Evolutionary conservation across 2,888 invertebrate species (phyloP).

Genomic region (Stictocephala bisonia): DNA sequence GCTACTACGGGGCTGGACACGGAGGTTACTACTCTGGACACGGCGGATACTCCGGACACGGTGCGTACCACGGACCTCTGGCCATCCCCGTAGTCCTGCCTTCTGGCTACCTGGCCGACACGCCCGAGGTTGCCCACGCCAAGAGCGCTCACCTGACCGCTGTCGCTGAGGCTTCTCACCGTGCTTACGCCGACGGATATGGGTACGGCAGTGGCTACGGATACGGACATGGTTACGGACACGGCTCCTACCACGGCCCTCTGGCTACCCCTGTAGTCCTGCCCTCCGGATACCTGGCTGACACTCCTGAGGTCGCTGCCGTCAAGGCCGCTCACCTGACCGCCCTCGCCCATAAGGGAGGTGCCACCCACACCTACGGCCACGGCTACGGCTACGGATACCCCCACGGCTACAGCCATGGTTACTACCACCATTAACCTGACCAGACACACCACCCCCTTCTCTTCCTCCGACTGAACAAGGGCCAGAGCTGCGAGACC

Average conservation of each 20-base stretch:
- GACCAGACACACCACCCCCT: no score
- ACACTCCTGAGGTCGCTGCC: conserved; percentile 57
- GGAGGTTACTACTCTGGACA: neutral
- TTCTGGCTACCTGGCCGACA: conserved; percentile 63
- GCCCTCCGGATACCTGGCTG: conserved; percentile 60
- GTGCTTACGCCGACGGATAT: conserved; percentile 40
- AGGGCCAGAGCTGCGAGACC: conserved; percentile 44
- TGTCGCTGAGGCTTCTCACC: conserved; percentile 37
- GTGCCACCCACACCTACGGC: conserved; percentile 38
- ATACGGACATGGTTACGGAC: conserved; percentile 12
- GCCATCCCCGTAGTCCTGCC: conserved; percentile 41
- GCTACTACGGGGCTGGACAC: neutral
- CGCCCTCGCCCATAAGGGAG: conserved; percentile 53
- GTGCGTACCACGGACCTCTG: conserved; percentile 30
- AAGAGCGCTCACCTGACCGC: conserved; percentile 45
- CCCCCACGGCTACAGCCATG: neutral
- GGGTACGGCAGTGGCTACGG: conserved; percentile 39
- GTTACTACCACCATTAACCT: neutral
- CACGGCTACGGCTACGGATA: conserved; percentile 27
- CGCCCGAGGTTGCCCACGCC: conserved; percentile 64
- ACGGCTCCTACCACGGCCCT: conserved; percentile 27
- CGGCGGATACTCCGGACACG: neutral
- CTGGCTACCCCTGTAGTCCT: conserved; percentile 38
- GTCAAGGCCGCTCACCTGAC: conserved; percentile 56
- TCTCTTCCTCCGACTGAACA: neutral